A percentile compares a stretch with the other conserved stretches of the same genome.
phyloP scores from a whole-genome alignment of 2,797 vertebrate genomes.

The Falco concolor region DNA sequence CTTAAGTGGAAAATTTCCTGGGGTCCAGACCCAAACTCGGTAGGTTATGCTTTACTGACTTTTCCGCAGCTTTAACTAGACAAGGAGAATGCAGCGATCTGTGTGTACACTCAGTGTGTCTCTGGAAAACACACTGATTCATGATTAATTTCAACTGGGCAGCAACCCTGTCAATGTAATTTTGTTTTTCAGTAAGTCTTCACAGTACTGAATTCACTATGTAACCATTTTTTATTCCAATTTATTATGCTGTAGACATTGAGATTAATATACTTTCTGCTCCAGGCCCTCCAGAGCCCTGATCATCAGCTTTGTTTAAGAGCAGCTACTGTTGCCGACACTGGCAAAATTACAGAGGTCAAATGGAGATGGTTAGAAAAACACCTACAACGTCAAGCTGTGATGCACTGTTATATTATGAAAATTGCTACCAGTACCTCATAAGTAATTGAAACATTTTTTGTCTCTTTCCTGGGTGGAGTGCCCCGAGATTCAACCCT shows the following conservation, averaged over 20 bases:
- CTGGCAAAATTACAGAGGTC: not conserved
- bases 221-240: not conserved
- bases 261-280: not conserved
- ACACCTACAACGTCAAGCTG: not conserved
- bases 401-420: not conserved
- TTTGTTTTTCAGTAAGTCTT: not conserved
- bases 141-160: not conserved
- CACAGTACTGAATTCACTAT: not conserved
- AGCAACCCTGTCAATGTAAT: not conserved
- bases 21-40: not conserved
- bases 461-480: not conserved
- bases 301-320: not conserved
- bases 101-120: rapidly evolving
- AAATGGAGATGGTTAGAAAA: not conserved
- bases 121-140: not conserved
- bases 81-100: not conserved
- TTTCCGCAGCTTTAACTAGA: not conserved
- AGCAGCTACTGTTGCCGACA: not conserved
- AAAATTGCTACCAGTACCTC: not conserved
- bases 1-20: not conserved
- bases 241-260: not conserved
- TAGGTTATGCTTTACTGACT: not conserved
- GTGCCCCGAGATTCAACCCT: not conserved
- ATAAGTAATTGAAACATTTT: not conserved
- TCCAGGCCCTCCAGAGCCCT: not conserved